Conservation (phyloP, 2,797 vertebrate species). For the Phataginus tricuspis region DNA sequence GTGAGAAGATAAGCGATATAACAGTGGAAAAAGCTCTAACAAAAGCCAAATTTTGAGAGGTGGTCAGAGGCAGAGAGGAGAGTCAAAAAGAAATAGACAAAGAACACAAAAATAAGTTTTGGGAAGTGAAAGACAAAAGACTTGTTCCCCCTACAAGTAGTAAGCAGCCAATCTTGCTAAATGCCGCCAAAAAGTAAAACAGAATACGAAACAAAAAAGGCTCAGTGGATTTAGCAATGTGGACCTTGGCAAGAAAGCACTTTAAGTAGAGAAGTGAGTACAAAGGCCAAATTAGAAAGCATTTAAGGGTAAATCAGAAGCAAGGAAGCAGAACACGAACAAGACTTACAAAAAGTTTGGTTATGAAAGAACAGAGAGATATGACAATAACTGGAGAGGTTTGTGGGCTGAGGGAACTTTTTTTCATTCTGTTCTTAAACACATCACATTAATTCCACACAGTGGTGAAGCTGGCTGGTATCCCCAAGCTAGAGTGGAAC, state of each 20-base stretch:
- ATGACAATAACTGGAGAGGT: not conserved
- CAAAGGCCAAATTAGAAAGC: conserved; percentile 47
- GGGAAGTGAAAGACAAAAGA: not conserved
- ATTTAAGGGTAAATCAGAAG: conserved; percentile 22
- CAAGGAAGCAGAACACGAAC: not conserved
- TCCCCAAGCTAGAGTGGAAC: not conserved
- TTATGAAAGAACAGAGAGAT: not conserved
- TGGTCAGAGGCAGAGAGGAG: not conserved
- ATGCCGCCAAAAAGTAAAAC: not conserved
- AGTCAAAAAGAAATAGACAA: not conserved
- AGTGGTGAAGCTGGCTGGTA: not conserved
- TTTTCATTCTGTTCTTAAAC: conserved; percentile 4
- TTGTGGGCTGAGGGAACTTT: not conserved
- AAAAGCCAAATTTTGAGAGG: not conserved
- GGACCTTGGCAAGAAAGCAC: not conserved
- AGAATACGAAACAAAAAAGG: not conserved
- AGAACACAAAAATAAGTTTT: not conserved
- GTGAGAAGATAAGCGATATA: not conserved
- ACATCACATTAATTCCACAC: not conserved
- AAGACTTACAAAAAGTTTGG: conserved; percentile 15
- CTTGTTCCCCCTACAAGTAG: not conserved
- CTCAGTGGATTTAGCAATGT: conserved; percentile 5
- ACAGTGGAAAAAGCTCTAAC: not conserved
- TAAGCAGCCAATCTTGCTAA: not conserved
- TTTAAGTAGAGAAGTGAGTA: not conserved